phyloP scores from a whole-genome alignment of 2,888 invertebrate genomes.

The Phengaris alcon region DNA sequence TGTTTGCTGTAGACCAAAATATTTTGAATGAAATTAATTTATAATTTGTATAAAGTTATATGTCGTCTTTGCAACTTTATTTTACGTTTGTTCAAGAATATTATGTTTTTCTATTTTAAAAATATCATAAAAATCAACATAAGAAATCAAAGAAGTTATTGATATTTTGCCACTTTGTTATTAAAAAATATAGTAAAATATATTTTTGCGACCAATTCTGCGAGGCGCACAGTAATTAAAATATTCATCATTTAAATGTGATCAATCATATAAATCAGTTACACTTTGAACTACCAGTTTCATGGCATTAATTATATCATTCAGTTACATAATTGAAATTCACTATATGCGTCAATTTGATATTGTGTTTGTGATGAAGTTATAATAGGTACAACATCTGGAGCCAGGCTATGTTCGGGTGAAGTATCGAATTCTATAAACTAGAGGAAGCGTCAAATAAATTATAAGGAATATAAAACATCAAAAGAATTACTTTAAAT shows the following conservation, averaged over 20 bases:
- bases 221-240: background rate
- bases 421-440: background rate
- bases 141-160: too few relatives aligned
- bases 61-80: too few relatives aligned
- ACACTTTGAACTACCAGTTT: background rate
- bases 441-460: background rate
- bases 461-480: too few relatives aligned
- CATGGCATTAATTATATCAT: background rate
- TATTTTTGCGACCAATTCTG: background rate
- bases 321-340: background rate
- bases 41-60: background rate
- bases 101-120: too few relatives aligned
- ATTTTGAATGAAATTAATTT: background rate
- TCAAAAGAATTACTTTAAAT: too few relatives aligned
- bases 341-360: background rate
- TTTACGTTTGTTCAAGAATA: too few relatives aligned
- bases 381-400: background rate
- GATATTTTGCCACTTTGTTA: too few relatives aligned
- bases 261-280: slow-evolving; percentile 7
- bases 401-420: background rate
- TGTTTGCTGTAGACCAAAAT: background rate
- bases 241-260: background rate
- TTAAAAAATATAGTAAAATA: too few relatives aligned
- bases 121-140: too few relatives aligned
- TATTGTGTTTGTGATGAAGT: background rate